Percentiles rank a stretch among this genome's conserved stretches.
Conservation (phyloP, 2,888 invertebrate species). For the Drosophila subquinaria region DNA sequence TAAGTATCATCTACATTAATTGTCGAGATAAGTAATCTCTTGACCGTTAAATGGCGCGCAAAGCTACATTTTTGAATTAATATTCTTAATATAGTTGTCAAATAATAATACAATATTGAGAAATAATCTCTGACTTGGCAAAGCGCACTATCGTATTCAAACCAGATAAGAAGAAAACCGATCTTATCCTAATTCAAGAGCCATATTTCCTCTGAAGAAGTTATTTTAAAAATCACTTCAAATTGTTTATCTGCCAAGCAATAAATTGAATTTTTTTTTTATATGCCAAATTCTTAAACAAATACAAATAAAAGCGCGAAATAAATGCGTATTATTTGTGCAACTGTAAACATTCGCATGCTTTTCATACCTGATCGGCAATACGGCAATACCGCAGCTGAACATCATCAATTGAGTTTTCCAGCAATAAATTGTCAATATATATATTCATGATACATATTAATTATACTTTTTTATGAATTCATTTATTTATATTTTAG, state of each 20-base stretch:
- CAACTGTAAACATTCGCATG: constrained; percentile 1
- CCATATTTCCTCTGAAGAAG: background rate
- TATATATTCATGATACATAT: background rate
- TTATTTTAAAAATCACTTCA: constrained; percentile 12
- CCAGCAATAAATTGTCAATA: background rate
- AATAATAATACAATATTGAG: no score
- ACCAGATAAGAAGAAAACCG: no score
- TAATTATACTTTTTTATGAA: background rate
- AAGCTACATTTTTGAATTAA: no score
- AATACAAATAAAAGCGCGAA: background rate
- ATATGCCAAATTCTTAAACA: background rate
- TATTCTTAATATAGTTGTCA: no score
- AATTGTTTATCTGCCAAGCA: background rate
- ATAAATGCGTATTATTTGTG: constrained; percentile 1
- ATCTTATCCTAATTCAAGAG: constrained; percentile 4
- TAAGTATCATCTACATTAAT: no score
- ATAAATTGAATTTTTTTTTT: background rate
- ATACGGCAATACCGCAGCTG: background rate
- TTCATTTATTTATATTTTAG: no score
- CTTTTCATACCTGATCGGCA: background rate
- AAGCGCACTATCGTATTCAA: no score
- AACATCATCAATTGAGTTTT: background rate
- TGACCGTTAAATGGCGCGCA: no score
- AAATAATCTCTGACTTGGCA: no score
- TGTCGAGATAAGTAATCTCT: no score